Evolutionary conservation across 1,140 invertebrate species (phyloP), one percentile per base, ranked within the genome.

Genomic region (Delia radicum): DNA sequence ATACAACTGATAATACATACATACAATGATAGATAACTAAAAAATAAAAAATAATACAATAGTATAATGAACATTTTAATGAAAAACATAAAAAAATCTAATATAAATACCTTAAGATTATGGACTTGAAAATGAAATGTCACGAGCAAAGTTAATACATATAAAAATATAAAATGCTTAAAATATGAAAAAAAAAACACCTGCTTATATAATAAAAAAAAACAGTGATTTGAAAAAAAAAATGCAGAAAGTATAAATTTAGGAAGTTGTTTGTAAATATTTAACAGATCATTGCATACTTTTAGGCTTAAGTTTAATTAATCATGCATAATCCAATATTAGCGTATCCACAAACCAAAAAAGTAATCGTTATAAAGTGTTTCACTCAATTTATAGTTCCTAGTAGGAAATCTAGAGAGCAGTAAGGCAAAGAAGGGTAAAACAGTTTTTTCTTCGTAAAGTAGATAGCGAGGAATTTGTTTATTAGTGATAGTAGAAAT

Each of bases 311-410:
- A 69, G 18, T 15, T 24, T 37, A 65, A 42, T 6, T 55, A 69
- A 24, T 69, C n/a, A 33, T 33, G 65, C 24, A 24, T 37, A 37
- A 24, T 12, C 29, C 29, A 69, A 6, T 13, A 69, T 69, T n/a
- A n/a, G n/a, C 65, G 65, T 18, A 69, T 69, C n/a, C 65, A 69
- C 29, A 69, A 69, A 69, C 65, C 65, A 69, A 21, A 10, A 55
- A 33, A 37, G 1, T 55, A 24, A 55, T 55, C 48, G 48, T 55
- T 18, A 55, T 55, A 55, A 55, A 4, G n/a, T 21, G 5, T 24
- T 7, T 1, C 2, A 55, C 48, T 55, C 48, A 55, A 55, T 24
- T 55, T 21, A 5, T 10, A 55, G 24, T 55, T 55, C 18, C 48
- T 55, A 55, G 10, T 21, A 21, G 48, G 48, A 55, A 55, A 55